Evolutionary conservation across 2,797 vertebrate species (phyloP).

Genomic region (Catamblyrhynchus diadema): DNA sequence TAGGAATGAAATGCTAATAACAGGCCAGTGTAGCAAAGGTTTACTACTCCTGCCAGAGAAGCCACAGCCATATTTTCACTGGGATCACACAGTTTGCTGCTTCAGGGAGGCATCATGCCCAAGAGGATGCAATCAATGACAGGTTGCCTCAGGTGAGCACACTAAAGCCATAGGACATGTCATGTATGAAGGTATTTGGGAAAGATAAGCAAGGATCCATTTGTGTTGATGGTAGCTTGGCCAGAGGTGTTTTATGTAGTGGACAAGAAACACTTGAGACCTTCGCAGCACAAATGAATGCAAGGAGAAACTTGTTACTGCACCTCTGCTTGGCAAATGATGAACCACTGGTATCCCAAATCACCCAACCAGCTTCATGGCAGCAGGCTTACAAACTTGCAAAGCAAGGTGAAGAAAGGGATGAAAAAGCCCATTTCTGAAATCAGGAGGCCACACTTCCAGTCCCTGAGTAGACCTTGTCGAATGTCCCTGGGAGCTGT

Average conservation of each 20-base stretch:
- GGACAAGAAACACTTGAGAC: not conserved
- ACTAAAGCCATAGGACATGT: not conserved
- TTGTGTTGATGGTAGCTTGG: not conserved
- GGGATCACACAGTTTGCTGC: not conserved
- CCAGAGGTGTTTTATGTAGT: not conserved
- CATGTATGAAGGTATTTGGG: not conserved
- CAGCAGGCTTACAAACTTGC: not conserved
- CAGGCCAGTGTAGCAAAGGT: not conserved
- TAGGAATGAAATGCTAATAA: not conserved
- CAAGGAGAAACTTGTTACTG: not conserved
- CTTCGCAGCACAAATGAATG: not conserved
- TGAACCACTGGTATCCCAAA: not conserved
- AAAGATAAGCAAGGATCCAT: not conserved
- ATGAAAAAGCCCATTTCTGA: not conserved
- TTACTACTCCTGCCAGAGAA: not conserved
- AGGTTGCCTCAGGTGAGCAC: not conserved
- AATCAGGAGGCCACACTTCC: not conserved
- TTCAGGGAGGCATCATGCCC: not conserved
- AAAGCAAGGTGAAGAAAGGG: not conserved
- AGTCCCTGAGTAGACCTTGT: not conserved
- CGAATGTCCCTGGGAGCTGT: not conserved
- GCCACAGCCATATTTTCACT: not conserved
- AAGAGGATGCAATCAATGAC: not conserved
- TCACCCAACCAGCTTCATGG: not conserved
- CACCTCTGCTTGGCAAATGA: not conserved